Base-by-base conservation (phyloP, 1,140 invertebrate species). In the Lucilia sericata region DNA sequence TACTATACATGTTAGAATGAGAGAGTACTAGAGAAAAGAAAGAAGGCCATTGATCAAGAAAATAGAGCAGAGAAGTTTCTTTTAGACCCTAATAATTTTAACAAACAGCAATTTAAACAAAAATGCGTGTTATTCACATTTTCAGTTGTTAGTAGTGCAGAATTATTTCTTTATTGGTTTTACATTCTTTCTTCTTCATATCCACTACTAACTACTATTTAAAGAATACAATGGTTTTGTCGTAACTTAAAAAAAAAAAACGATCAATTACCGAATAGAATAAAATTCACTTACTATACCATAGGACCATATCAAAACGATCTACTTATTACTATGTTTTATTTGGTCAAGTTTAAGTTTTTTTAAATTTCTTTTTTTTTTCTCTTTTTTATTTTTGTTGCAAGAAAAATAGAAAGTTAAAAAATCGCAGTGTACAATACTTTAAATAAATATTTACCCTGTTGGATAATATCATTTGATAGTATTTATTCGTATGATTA, bases 391-490 rank as follows among this genome's bases (percentile, higher is more conserved):
- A 0, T 60, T 42, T 42, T 17, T 60, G 13, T 21, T 70, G 65
- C 5, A 70, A 25, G n/a, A 70, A 70, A 70, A 70, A 70, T 9
- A 70, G 65, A 70, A 70, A 70, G 65, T 70, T 70, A 21, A 70
- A 70, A 70, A 21, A 8, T 70, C 19, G 17, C 19, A 19, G 65
- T 12, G 8, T 21, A 21, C n/a, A 25, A 70, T 70, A 8, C 65
- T 12, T 70, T 70, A 70, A 70, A 5, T n/a, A 70, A 70, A 70
- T 70, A 70, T 70, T 70, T 70, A 70, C 21, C n/a, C 9, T 70
- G 65, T 70, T 70, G 65, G 19, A 70, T 70, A 70, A 70, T 70
- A 70, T 25, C 65, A 25, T 21, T 70, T 70, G n/a, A 70, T 21
- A 21, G 17, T 19, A 70, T 25, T 25, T 70, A 70, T 70, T 25